Percentiles rank a stretch among this genome's conserved stretches.
These are phyloP conservation scores for Rhagonycha lutea DNA, from an alignment of 2,888 invertebrate species.

Conservation along the genomic window DNA sequence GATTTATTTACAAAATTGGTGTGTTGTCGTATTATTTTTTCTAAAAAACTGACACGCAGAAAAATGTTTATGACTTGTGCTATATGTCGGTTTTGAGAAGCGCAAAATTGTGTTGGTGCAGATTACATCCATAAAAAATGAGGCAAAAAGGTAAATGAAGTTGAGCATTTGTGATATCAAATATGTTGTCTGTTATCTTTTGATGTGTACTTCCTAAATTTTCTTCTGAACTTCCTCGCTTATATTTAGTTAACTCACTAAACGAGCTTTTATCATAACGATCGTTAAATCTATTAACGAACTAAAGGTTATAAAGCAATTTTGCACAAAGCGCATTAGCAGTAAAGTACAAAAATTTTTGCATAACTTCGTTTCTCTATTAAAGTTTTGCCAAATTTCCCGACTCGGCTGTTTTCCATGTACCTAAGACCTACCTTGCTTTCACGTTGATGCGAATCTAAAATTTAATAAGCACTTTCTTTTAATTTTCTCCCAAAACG, in stretches of 20 bases:
- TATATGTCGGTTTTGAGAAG: conserved; percentile 3
- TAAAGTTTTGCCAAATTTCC: conserved; percentile 12
- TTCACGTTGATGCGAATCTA: background rate
- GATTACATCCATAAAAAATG: conserved; percentile 23
- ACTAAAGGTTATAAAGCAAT: conserved; percentile 12
- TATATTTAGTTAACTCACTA: conserved; percentile 18
- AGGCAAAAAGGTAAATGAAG: conserved; percentile 20
- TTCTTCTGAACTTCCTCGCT: conserved; percentile 15
- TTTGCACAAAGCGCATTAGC: conserved; percentile 24
- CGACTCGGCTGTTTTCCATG: background rate
- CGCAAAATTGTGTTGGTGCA: conserved; percentile 1
- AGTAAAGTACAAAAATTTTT: conserved; percentile 23
- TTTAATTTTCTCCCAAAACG: background rate
- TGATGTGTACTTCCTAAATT: conserved; percentile 10
- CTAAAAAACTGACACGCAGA: conserved; percentile 4
- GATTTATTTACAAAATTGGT: conserved; percentile 14
- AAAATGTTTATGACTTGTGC: conserved; percentile 9
- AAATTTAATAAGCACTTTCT: background rate
- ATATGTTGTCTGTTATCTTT: conserved; percentile 18
- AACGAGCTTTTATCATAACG: conserved; percentile 22
- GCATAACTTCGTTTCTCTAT: conserved; percentile 14
- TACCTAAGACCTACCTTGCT: background rate
- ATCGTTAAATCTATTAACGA: conserved; percentile 24
- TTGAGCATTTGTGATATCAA: conserved; percentile 24
- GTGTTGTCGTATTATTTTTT: conserved; percentile 9